phyloP scores from a whole-genome alignment of 2,888 invertebrate species.

The Yponomeuta evonymella region DNA sequence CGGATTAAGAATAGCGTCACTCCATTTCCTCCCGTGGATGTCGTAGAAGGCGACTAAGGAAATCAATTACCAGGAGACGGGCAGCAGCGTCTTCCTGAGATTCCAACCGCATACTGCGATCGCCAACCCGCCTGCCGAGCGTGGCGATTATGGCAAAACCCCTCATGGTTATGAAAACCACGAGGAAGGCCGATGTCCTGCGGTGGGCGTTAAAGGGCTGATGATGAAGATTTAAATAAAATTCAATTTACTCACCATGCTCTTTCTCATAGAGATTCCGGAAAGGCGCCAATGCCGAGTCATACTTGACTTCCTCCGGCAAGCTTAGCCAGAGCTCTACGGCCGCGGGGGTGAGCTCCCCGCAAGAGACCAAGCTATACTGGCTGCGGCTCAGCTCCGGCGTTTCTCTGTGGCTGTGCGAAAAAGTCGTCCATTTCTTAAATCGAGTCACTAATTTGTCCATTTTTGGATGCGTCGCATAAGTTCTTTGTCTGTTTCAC shows the following conservation, averaged over 20 bases:
- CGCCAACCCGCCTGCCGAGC: no score
- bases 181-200: no score
- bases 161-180: no score
- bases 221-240: background rate
- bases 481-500: no score
- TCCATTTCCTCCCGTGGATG: no score
- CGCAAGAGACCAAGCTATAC: slow-evolving; percentile 65
- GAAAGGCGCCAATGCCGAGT: slow-evolving; percentile 79
- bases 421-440: slow-evolving; percentile 41
- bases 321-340: slow-evolving; percentile 79
- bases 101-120: no score
- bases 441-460: slow-evolving; percentile 26
- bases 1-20: no score
- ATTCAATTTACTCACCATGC: slow-evolving; percentile 45
- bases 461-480: background rate
- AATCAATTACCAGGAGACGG: no score
- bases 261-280: slow-evolving; percentile 70
- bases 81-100: no score
- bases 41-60: no score
- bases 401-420: slow-evolving; percentile 38
- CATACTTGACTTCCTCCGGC: slow-evolving; percentile 80
- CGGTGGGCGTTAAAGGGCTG: no score
- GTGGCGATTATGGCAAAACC: no score
- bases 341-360: slow-evolving; percentile 75
- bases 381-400: slow-evolving; percentile 65